Evolutionary conservation across 2,113 vertebrate genomes (phyloP).

Genomic region (Sebastes schlegelii): DNA sequence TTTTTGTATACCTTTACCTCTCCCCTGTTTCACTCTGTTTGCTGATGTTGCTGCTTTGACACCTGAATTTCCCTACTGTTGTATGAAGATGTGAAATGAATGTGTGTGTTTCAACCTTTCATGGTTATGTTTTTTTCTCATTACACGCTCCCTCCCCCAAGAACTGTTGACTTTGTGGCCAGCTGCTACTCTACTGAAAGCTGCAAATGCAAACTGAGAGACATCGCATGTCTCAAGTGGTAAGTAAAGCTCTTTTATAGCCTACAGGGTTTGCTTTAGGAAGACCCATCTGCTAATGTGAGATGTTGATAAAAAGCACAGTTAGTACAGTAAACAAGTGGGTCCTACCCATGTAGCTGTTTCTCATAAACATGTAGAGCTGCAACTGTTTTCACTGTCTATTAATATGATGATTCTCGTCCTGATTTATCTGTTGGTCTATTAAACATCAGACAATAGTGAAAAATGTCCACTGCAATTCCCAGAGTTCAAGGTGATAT

Average conservation of each 20-base stretch:
- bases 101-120: constrained; percentile 14
- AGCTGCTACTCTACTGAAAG: constrained; percentile 95
- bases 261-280: constrained; percentile 40
- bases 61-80: not conserved
- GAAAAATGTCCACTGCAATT: not conserved
- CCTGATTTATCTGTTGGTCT: not conserved
- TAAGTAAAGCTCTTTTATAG: constrained; percentile 73
- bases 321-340: constrained; percentile 10
- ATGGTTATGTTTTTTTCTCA: constrained; percentile 46
- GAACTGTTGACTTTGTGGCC: constrained; percentile 95
- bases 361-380: not conserved
- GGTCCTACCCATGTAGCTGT: not conserved
- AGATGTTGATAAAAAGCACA: not conserved
- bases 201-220: constrained; percentile 96
- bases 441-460: not conserved
- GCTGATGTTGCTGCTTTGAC: no score
- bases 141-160: constrained; percentile 60
- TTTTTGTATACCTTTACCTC: no score
- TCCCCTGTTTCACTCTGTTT: no score
- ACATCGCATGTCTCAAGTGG: constrained; percentile 96
- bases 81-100: not conserved
- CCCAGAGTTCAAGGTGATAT: no score
- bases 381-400: not conserved
- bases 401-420: not conserved
- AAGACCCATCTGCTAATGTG: constrained; percentile 31